Conservation (phyloP, 2,797 vertebrate genomes). For the Anguilla marmorata region DNA sequence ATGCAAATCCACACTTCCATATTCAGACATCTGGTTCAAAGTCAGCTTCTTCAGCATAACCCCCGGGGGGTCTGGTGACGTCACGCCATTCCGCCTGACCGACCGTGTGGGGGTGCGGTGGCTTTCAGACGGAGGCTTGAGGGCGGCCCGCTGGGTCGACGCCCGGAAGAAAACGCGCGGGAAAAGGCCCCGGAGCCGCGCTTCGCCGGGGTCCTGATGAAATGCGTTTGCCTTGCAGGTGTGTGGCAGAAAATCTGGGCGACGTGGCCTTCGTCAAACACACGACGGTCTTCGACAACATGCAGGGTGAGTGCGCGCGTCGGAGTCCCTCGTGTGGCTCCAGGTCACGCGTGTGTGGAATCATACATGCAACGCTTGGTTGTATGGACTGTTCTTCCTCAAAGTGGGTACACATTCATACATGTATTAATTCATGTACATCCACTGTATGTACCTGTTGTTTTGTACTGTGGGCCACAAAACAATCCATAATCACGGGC, state of each 20-base stretch:
- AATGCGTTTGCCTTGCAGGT: conserved; percentile 57
- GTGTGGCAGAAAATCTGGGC: conserved; percentile 79
- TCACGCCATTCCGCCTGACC: not conserved
- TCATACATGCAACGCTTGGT: too few relatives aligned
- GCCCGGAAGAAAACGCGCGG: not conserved
- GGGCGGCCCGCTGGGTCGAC: not conserved
- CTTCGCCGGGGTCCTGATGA: not conserved
- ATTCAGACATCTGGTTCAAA: not conserved
- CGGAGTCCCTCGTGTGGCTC: not conserved
- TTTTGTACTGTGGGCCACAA: not conserved
- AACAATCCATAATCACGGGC: too few relatives aligned
- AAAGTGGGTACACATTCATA: not conserved
- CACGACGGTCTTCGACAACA: conserved; percentile 75
- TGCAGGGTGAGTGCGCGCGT: conserved; percentile 66
- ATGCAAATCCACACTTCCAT: not conserved
- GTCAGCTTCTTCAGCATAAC: not conserved
- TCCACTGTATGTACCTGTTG: not conserved
- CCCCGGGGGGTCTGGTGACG: not conserved
- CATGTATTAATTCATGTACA: too few relatives aligned
- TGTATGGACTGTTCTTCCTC: not conserved
- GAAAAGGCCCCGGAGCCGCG: not conserved
- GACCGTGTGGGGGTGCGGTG: not conserved
- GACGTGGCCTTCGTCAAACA: conserved; percentile 80
- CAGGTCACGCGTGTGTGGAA: not conserved
- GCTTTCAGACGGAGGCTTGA: not conserved